phyloP scores from a whole-genome alignment of 2,797 vertebrate genomes.

The Lepilemur ruficaudatus region DNA sequence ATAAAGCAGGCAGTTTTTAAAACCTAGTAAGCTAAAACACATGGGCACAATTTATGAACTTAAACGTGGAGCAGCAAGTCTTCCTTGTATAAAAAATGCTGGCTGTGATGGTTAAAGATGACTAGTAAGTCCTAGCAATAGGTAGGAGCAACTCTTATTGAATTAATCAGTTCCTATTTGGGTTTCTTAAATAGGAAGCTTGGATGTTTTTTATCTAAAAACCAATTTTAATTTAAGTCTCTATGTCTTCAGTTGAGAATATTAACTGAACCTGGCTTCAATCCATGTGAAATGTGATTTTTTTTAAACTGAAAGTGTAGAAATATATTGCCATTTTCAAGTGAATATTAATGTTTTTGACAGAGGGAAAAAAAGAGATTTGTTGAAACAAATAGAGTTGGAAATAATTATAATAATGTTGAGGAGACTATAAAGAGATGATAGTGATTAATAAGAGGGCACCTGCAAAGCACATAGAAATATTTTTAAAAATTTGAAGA shows the following conservation, averaged over 20 bases:
- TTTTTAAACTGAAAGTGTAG: not conserved
- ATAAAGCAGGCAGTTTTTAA: not conserved
- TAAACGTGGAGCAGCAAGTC: not conserved
- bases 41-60: not conserved
- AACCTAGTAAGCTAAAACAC: not conserved
- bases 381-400: constrained; percentile 25
- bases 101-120: not conserved
- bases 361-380: not conserved
- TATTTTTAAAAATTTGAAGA: not conserved
- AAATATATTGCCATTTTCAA: not conserved
- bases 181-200: not conserved
- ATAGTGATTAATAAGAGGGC: not conserved
- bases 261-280: not conserved
- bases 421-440: not conserved
- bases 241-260: not conserved
- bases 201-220: not conserved
- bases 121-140: not conserved
- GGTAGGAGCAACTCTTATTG: not conserved
- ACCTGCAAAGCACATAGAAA: not conserved
- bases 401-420: not conserved
- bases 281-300: not conserved
- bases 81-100: not conserved
- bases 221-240: not conserved
- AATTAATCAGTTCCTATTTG: not conserved
- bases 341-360: not conserved